Conservation (phyloP, 2,113 vertebrate species). For the Anarrhichthys ocellatus region DNA sequence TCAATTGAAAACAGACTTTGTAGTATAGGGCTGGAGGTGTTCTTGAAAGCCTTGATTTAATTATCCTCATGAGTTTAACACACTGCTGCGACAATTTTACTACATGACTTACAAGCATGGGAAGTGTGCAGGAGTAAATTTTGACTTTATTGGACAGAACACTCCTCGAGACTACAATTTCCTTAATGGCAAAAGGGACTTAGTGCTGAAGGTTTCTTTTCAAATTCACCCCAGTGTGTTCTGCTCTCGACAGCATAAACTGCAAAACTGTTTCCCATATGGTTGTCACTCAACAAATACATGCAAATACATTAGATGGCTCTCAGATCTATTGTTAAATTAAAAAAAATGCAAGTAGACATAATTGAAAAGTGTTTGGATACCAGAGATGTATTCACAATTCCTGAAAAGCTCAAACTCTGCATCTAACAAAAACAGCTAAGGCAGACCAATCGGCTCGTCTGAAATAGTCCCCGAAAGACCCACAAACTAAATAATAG, state of each 20-base stretch:
- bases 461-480: neutral
- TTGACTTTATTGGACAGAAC: constrained; percentile 16
- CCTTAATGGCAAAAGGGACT: neutral
- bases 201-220: constrained; percentile 9
- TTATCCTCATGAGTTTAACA: constrained; percentile 57
- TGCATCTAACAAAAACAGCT: neutral
- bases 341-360: constrained; percentile 2
- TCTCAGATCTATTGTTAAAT: constrained; percentile 11
- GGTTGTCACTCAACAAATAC: constrained; percentile 4
- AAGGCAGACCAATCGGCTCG: neutral
- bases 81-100: constrained; percentile 67
- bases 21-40: constrained; percentile 31
- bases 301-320: constrained; percentile 3
- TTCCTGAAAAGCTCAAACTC: neutral
- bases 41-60: constrained; percentile 70
- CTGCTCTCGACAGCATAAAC: neutral
- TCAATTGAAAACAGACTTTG: constrained; percentile 74
- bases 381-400: neutral
- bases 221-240: constrained; percentile 10
- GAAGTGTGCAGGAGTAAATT: constrained; percentile 31
- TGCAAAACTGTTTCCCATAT: neutral
- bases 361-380: neutral
- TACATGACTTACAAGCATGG: constrained; percentile 68
- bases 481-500: neutral
- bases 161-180: constrained; percentile 21